phyloP scores from a whole-genome alignment of 35 echinoderm and acorn worm species.

The Eucidaris tribuloides region DNA sequence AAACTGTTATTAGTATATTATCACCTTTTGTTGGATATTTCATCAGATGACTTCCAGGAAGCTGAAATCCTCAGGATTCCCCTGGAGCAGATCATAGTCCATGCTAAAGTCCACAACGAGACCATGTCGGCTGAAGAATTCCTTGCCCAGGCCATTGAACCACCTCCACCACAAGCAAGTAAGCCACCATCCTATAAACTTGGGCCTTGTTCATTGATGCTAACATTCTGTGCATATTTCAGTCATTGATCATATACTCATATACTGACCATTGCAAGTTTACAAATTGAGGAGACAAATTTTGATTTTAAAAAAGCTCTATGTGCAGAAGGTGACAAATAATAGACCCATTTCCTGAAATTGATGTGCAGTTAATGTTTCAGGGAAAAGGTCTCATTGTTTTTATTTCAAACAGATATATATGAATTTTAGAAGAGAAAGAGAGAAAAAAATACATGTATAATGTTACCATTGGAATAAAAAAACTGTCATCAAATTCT shows the following conservation, averaged over 20 bases:
- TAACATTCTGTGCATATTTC: not conserved
- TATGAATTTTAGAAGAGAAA: too few relatives aligned
- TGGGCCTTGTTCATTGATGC: not conserved
- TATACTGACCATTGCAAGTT: not conserved
- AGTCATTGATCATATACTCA: not conserved
- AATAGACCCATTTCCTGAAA: too few relatives aligned
- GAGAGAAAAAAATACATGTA: too few relatives aligned
- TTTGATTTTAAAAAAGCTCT: too few relatives aligned
- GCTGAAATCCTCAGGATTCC: slow-evolving; percentile 78
- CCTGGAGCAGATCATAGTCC: slow-evolving; percentile 82
- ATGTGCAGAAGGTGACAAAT: too few relatives aligned
- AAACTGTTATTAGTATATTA: too few relatives aligned
- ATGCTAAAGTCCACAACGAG: slow-evolving; percentile 70
- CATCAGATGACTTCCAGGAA: slow-evolving; percentile 60
- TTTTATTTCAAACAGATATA: too few relatives aligned
- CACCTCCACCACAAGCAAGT: slow-evolving; percentile 66
- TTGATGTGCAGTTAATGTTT: too few relatives aligned
- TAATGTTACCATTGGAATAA: too few relatives aligned
- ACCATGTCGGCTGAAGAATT: slow-evolving; percentile 45
- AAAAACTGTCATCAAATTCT: too few relatives aligned
- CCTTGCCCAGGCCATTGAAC: slow-evolving; percentile 58
- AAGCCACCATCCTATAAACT: not conserved
- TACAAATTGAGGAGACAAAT: not conserved
- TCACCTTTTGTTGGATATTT: too few relatives aligned
- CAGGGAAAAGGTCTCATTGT: too few relatives aligned